phyloP scores from a whole-genome alignment of 2,113 vertebrate genomes.

The Marmota flaviventris region DNA sequence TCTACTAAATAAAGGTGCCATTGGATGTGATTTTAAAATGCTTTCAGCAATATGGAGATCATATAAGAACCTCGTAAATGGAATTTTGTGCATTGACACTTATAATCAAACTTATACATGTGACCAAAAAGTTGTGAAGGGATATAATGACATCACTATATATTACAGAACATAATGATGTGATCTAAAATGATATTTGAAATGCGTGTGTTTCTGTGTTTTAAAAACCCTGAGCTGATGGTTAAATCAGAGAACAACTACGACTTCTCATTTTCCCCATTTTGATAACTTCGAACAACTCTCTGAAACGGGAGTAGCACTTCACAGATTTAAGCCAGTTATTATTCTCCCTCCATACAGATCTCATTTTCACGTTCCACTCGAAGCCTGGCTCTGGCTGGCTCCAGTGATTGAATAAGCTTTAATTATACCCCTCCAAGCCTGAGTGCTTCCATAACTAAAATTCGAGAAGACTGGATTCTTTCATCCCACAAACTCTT shows the following conservation, averaged over 20 bases:
- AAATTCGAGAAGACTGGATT: not conserved
- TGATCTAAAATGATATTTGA: not conserved
- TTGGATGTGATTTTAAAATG: constrained; percentile 23
- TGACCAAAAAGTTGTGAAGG: not conserved
- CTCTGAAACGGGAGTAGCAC: constrained; percentile 69
- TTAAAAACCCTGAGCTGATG: not conserved
- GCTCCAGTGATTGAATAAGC: constrained; percentile 67
- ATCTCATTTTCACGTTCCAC: constrained; percentile 68
- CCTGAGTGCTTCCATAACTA: constrained; percentile 57
- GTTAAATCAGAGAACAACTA: not conserved
- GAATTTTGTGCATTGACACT: not conserved
- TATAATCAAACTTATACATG: not conserved
- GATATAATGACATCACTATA: not conserved
- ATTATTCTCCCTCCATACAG: constrained; percentile 54
- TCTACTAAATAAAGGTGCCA: not conserved
- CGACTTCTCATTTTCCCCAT: constrained; percentile 66
- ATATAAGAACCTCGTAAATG: not conserved
- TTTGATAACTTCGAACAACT: constrained; percentile 61
- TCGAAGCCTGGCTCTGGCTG: constrained; percentile 53
- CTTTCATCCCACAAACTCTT: constrained; percentile 67
- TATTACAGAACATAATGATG: not conserved
- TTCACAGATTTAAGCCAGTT: constrained; percentile 66
- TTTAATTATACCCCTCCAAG: constrained; percentile 77
- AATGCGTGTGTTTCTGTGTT: not conserved
- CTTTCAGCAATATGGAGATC: not conserved